phyloP scores from a whole-genome alignment of 2,797 vertebrate species.

The Chanos chanos region DNA sequence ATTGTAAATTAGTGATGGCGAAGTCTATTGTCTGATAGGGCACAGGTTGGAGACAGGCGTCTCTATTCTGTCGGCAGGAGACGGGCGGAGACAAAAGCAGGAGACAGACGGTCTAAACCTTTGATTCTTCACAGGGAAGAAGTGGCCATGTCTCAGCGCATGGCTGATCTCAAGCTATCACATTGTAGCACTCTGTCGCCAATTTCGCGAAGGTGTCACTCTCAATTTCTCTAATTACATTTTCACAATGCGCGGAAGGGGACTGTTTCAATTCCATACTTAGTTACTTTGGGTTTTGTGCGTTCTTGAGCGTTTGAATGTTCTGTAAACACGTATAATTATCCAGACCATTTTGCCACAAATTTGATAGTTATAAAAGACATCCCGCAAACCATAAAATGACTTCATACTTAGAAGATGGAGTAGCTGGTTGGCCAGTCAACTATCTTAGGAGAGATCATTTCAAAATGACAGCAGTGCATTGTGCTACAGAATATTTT shows the following conservation, averaged over 20 bases:
- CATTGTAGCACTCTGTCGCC: slow-evolving; percentile 59
- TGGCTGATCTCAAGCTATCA: slow-evolving; percentile 62
- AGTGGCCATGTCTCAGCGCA: slow-evolving; percentile 62
- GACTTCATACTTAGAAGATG: no score
- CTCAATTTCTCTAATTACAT: slow-evolving; percentile 52
- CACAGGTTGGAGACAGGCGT: slow-evolving; percentile 75
- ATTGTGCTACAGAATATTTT: no score
- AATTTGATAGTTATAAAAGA: no score
- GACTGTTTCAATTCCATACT: no score
- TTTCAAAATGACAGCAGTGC: no score
- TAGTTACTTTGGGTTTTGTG: no score
- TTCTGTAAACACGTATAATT: no score
- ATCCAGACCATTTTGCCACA: no score
- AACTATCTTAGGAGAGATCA: no score
- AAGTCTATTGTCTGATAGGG: slow-evolving; percentile 72
- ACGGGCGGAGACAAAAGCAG: slow-evolving; percentile 69
- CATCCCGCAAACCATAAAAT: no score
- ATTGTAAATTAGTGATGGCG: slow-evolving; percentile 77
- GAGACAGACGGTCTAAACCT: slow-evolving; percentile 79
- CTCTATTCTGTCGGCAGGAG: slow-evolving; percentile 69
- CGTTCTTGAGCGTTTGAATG: no score
- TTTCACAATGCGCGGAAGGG: not conserved
- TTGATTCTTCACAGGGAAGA: slow-evolving; percentile 72
- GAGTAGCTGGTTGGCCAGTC: no score
- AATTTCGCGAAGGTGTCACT: slow-evolving; percentile 54